phyloP scores from a whole-genome alignment of 2,113 vertebrate genomes.

The Ivindomyrus marchei region DNA sequence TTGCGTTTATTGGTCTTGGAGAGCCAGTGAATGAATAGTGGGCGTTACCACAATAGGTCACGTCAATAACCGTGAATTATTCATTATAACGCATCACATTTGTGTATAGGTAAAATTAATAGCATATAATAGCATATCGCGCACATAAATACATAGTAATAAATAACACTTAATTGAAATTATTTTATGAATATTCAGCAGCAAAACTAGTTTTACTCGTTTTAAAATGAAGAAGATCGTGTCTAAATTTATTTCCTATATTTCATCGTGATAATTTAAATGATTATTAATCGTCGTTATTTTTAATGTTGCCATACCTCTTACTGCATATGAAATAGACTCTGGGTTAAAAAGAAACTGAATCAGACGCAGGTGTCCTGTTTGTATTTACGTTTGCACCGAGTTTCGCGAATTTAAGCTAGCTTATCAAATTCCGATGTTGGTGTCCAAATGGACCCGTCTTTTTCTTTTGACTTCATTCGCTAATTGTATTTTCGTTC shows the following conservation, averaged over 20 bases:
- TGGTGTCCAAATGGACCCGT: not conserved
- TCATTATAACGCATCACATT: not conserved
- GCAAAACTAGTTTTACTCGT: not conserved
- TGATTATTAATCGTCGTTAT: not conserved
- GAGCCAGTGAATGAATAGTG: not conserved
- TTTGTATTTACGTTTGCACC: not conserved
- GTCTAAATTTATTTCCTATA: not conserved
- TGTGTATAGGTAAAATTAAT: not conserved
- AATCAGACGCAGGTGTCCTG: not conserved
- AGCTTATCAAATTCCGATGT: not conserved
- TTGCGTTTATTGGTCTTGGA: constrained; percentile 7
- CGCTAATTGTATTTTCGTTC: not conserved
- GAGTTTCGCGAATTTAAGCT: not conserved
- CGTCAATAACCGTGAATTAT: not conserved
- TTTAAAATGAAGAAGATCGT: not conserved
- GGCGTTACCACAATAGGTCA: not conserved
- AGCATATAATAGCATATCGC: not conserved
- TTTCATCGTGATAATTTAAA: not conserved
- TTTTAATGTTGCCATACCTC: not conserved
- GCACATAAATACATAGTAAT: not conserved
- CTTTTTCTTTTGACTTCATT: not conserved
- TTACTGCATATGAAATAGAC: not conserved
- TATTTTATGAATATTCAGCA: not conserved
- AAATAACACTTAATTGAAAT: not conserved
- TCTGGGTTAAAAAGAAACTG: not conserved